These are phyloP conservation scores for Rutpela maculata DNA, from an alignment of 2,888 invertebrate species.

Conservation along the genomic window DNA sequence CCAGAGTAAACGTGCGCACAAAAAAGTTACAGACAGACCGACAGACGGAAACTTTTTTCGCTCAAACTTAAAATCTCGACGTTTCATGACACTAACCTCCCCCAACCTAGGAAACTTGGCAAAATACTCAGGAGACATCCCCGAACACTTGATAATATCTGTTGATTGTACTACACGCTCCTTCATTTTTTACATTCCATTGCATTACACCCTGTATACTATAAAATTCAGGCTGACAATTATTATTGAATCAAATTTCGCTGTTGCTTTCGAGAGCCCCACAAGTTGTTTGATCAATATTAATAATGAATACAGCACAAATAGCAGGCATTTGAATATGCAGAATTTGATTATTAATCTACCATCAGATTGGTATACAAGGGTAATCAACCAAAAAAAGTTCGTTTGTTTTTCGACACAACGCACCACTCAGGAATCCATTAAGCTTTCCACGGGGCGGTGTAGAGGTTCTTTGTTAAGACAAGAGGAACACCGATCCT, in stretches of 20 bases:
- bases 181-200: no score
- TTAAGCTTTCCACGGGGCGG: constrained; percentile 22
- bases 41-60: no score
- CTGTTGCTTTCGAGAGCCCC: neutral
- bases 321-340: neutral
- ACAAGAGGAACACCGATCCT: constrained; percentile 16
- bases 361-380: constrained; percentile 13
- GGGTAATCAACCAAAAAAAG: constrained; percentile 29
- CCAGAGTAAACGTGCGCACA: no score
- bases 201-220: no score
- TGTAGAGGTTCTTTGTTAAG: constrained; percentile 11
- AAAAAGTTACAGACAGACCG: no score
- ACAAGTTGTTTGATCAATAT: neutral
- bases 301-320: neutral
- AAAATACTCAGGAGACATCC: no score
- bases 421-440: constrained; percentile 28
- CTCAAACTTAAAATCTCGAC: no score
- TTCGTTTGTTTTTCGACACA: constrained; percentile 8
- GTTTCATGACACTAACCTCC: no score
- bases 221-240: neutral
- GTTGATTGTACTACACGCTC: no score
- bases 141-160: no score
- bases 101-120: no score
- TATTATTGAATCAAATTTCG: neutral
- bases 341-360: constrained; percentile 16